These are phyloP conservation scores for Tenthredo scrophulariae DNA, from an alignment of 2,888 invertebrate species.

Conservation along the genomic window DNA sequence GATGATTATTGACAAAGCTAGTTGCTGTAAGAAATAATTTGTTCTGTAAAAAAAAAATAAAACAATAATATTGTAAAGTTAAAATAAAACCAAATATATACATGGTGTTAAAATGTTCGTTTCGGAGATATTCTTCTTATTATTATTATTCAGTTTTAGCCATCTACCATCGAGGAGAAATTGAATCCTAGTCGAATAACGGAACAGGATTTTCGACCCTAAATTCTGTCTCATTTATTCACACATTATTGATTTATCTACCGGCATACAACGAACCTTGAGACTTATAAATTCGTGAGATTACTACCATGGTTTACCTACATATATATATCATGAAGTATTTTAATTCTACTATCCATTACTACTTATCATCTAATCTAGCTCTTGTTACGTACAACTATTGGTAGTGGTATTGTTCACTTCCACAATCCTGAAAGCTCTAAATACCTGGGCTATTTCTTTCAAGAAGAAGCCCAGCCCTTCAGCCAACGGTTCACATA, in stretches of 20 bases:
- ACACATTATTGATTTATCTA: constrained; percentile 41
- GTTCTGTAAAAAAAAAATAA: constrained; percentile 75
- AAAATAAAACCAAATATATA: constrained; percentile 76
- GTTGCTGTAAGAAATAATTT: constrained; percentile 72
- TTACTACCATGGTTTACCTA: constrained; percentile 1
- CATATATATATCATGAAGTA: background rate
- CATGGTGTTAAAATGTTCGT: constrained; percentile 73
- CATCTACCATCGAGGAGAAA: background rate
- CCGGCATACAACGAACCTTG: background rate
- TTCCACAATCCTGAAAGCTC: constrained; percentile 79
- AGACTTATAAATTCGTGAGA: constrained; percentile 1
- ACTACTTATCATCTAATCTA: constrained; percentile 7
- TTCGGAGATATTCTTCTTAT: background rate
- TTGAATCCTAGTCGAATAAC: background rate
- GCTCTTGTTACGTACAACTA: constrained; percentile 60
- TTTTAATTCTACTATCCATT: constrained; percentile 16
- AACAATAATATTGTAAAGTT: constrained; percentile 76
- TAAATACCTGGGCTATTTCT: constrained; percentile 77
- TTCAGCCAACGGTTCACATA: constrained; percentile 83
- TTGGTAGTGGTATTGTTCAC: constrained; percentile 68
- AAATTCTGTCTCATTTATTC: constrained; percentile 8
- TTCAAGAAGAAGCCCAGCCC: constrained; percentile 80
- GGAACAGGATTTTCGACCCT: background rate
- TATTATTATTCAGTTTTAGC: background rate
- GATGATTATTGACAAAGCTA: constrained; percentile 74